Evolutionary conservation across 2,888 invertebrate species (phyloP).

Genomic region (Copidosoma aretas): DNA sequence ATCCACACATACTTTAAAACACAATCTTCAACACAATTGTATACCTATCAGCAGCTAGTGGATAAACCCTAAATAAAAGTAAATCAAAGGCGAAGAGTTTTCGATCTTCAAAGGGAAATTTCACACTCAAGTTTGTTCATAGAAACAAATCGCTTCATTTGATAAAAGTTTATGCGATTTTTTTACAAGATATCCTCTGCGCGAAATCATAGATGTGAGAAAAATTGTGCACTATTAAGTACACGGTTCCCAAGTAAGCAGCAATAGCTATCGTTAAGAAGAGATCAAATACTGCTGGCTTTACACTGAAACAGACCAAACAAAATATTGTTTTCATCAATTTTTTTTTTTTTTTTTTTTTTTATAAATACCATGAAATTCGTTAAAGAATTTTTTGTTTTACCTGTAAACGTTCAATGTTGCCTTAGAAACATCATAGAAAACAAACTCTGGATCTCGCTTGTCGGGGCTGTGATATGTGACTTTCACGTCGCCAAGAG

Average conservation of each 20-base stretch:
- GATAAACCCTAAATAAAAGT: background rate
- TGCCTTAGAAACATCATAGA: constrained; percentile 84
- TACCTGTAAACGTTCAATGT: constrained; percentile 88
- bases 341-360: constrained; percentile 49
- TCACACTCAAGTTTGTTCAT: constrained; percentile 6
- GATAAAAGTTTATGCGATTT: constrained; percentile 48
- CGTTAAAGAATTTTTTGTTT: constrained; percentile 36
- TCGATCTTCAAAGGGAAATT: constrained; percentile 5
- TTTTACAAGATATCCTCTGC: constrained; percentile 54
- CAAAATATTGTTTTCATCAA: constrained; percentile 16
- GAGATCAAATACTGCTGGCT: constrained; percentile 97
- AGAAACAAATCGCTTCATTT: background rate
- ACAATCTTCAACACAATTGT: background rate
- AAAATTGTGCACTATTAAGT: constrained; percentile 78
- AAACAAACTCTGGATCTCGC: constrained; percentile 90
- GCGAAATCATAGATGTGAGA: constrained; percentile 72
- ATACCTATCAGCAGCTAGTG: background rate
- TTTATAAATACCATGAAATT: constrained; percentile 6
- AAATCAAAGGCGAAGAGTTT: background rate
- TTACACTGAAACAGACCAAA: constrained; percentile 75
- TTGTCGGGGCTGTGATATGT: constrained; percentile 77
- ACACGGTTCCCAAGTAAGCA: constrained; percentile 84
- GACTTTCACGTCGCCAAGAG: constrained; percentile 78
- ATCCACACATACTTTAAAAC: constrained; percentile 12
- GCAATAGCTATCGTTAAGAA: constrained; percentile 87